A percentile compares a stretch with the other conserved stretches of the same genome.
Evolutionary conservation across 2,888 invertebrate species (phyloP).

Genomic region (Protodeltote pygarga): DNA sequence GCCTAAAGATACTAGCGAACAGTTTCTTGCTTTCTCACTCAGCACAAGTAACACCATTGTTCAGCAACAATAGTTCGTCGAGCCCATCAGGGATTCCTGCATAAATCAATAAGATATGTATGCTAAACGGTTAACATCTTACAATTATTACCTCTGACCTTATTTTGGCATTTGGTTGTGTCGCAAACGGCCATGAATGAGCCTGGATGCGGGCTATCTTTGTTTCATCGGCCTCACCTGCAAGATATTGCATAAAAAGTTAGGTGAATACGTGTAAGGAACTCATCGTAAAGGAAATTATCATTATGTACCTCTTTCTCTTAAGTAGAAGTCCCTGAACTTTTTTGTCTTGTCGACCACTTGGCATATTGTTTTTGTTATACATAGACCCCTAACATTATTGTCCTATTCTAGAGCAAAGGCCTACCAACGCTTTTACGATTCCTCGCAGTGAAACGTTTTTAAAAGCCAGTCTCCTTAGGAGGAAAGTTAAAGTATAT

Average conservation of each 20-base stretch:
- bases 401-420: too few relatives aligned
- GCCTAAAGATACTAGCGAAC: constrained; percentile 22
- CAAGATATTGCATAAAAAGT: constrained; percentile 42
- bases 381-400: too few relatives aligned
- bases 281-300: not conserved
- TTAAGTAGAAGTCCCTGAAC: not conserved
- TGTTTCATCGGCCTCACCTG: constrained; percentile 48
- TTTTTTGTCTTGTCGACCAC: too few relatives aligned
- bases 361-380: too few relatives aligned
- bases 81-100: constrained; percentile 73
- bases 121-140: constrained; percentile 55
- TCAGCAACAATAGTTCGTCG: constrained; percentile 48
- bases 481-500: too few relatives aligned
- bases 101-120: constrained; percentile 69
- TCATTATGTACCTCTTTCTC: not conserved
- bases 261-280: not conserved
- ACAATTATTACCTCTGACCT: constrained; percentile 84
- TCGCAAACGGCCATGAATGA: constrained; percentile 79
- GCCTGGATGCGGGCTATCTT: constrained; percentile 63
- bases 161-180: constrained; percentile 84
- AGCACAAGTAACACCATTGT: constrained; percentile 34
- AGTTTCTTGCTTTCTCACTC: constrained; percentile 26
- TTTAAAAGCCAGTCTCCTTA: too few relatives aligned
- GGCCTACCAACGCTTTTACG: too few relatives aligned
- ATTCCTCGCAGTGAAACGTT: too few relatives aligned